Evolutionary conservation across 2,888 invertebrate genomes (phyloP).

Genomic region (Nemapogon koenigi): DNA sequence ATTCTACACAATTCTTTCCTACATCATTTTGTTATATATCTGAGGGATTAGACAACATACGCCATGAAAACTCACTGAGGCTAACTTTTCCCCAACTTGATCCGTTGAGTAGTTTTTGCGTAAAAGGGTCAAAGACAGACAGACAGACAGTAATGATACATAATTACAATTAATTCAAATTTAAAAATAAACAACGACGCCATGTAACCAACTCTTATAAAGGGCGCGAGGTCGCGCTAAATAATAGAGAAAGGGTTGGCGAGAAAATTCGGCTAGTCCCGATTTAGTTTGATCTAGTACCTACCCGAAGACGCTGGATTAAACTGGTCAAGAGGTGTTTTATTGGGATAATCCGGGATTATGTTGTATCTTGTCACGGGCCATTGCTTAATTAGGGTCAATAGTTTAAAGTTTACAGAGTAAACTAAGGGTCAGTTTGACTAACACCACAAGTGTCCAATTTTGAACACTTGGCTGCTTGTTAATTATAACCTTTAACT

Average conservation of each 20-base stretch:
- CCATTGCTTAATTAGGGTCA: constrained; percentile 56
- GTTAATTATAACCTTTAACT: too few species aligned
- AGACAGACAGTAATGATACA: too few species aligned
- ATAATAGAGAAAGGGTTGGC: constrained; percentile 25
- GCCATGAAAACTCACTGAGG: too few species aligned
- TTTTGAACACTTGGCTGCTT: background rate
- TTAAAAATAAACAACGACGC: background rate
- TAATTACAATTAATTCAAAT: background rate
- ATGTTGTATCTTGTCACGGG: constrained; percentile 43
- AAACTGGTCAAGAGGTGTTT: constrained; percentile 50
- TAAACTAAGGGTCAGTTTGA: constrained; percentile 26
- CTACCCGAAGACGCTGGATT: constrained; percentile 6
- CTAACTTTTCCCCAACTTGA: too few species aligned
- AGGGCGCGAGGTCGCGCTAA: constrained; percentile 26
- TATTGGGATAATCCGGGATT: constrained; percentile 56
- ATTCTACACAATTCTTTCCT: too few species aligned
- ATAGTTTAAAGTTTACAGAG: constrained; percentile 29
- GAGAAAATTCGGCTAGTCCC: constrained; percentile 26
- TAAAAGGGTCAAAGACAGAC: too few species aligned
- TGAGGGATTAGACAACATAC: too few species aligned
- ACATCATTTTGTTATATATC: too few species aligned
- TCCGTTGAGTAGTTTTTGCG: too few species aligned
- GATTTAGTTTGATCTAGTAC: constrained; percentile 22
- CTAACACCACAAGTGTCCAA: constrained; percentile 16
- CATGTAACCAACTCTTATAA: constrained; percentile 20